These are phyloP conservation scores for Andrena haemorrhoa DNA, from an alignment of 2,888 invertebrate genomes.

Conservation along the genomic window DNA sequence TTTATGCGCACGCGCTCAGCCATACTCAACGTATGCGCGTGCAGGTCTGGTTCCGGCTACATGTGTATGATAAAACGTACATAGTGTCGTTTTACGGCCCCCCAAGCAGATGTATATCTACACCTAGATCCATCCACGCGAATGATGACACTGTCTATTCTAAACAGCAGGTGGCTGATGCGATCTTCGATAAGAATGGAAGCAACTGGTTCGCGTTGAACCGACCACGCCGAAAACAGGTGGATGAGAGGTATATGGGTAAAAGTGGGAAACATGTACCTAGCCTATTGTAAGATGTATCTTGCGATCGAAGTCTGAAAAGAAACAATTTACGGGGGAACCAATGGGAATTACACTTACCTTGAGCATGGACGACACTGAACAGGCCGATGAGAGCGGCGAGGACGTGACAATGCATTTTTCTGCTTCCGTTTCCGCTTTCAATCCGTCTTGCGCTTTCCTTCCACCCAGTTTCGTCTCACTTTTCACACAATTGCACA, in stretches of 20 bases:
- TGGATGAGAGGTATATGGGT: conserved; percentile 9
- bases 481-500: conserved; percentile 32
- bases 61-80: too few species aligned
- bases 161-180: background rate
- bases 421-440: conserved; percentile 59
- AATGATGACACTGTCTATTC: background rate
- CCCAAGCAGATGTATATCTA: background rate
- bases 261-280: background rate
- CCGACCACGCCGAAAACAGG: background rate
- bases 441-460: conserved; percentile 36
- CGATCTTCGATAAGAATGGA: conserved; percentile 5
- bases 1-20: too few species aligned
- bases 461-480: conserved; percentile 21
- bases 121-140: background rate
- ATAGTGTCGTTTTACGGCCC: background rate
- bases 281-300: background rate
- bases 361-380: conserved; percentile 80
- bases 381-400: conserved; percentile 77
- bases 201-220: background rate
- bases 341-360: conserved; percentile 74
- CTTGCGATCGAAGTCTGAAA: conserved; percentile 2
- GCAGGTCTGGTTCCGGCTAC: too few species aligned
- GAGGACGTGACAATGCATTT: conserved; percentile 78
- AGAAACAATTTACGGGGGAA: background rate
- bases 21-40: too few species aligned